phyloP scores from a whole-genome alignment of 37 sponge, comb jelly and placozoan species.

The Aplysina aerophoba region DNA sequence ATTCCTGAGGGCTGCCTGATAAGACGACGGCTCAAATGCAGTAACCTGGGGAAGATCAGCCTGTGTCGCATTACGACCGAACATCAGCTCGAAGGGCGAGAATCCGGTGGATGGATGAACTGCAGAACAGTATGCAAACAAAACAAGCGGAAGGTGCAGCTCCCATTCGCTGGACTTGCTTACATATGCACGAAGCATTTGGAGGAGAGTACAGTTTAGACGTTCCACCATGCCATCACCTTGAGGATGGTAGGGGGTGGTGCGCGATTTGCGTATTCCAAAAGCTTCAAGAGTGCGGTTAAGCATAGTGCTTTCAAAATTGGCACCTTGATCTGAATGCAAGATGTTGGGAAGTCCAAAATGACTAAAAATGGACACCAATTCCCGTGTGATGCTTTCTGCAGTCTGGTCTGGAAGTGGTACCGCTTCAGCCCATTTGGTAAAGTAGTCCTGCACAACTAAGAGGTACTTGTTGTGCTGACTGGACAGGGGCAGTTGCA shows the following conservation, averaged over 20 bases:
- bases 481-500: too few species aligned
- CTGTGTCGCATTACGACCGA: not conserved
- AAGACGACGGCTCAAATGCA: too few species aligned
- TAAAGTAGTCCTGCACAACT: not conserved
- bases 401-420: slow-evolving; percentile 39
- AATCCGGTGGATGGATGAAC: slow-evolving; percentile 11
- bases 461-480: too few species aligned
- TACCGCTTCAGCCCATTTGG: not conserved
- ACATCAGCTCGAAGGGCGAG: not conserved
- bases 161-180: slow-evolving; percentile 61
- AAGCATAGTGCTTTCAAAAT: slow-evolving; percentile 58
- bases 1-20: too few species aligned
- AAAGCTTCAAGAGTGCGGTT: slow-evolving; percentile 43
- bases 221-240: slow-evolving; percentile 78
- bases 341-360: slow-evolving; percentile 42
- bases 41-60: not conserved
- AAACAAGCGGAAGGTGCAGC: slow-evolving; percentile 51
- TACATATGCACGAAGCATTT: slow-evolving; percentile 55
- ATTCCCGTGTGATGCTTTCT: slow-evolving; percentile 17
- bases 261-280: slow-evolving; percentile 37
- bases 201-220: slow-evolving; percentile 56
- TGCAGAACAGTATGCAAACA: slow-evolving; percentile 58
- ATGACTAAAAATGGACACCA: slow-evolving; percentile 31
- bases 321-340: slow-evolving; percentile 66
- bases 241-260: slow-evolving; percentile 59